Conservation (phyloP, 2,113 vertebrate genomes). For the Notothenia rossii region DNA sequence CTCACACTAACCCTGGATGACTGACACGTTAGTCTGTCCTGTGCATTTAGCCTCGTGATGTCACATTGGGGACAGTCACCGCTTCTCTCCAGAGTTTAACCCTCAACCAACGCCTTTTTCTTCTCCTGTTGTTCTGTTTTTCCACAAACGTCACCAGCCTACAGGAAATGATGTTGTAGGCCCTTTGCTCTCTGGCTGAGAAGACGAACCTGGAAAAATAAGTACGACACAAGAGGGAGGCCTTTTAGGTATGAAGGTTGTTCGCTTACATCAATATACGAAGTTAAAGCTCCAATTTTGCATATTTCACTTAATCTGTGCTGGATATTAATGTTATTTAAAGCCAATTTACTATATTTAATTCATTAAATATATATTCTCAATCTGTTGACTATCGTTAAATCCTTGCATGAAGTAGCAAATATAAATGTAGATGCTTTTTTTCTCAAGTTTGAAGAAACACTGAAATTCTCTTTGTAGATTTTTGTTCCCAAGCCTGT, state of each 20-base stretch:
- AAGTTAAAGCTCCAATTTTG: background rate
- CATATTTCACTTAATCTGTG: slow-evolving; percentile 9
- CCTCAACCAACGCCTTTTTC: slow-evolving; percentile 42
- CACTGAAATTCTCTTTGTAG: background rate
- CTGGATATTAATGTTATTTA: background rate
- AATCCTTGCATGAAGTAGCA: background rate
- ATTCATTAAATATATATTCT: background rate
- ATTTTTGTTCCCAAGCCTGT: slow-evolving; percentile 26
- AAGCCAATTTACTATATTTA: background rate
- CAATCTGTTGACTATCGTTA: background rate
- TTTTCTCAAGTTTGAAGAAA: background rate
- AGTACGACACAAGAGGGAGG: slow-evolving; percentile 52
- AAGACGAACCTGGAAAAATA: slow-evolving; percentile 64
- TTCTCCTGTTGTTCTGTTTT: slow-evolving; percentile 62
- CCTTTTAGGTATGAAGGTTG: slow-evolving; percentile 18
- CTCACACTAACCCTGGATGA: slow-evolving; percentile 29
- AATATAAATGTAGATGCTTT: background rate
- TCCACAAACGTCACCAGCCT: slow-evolving; percentile 73
- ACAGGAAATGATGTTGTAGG: slow-evolving; percentile 74
- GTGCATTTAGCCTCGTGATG: slow-evolving; percentile 1
- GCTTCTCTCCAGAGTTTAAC: slow-evolving; percentile 60
- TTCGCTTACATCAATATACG: slow-evolving; percentile 11
- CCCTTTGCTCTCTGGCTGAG: slow-evolving; percentile 63
- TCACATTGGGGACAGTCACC: slow-evolving; percentile 9
- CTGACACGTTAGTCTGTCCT: slow-evolving; percentile 24